A percentile compares a stretch with the other conserved stretches of the same genome.
phyloP scores from a whole-genome alignment of 2,113 vertebrate species.

The Mobula birostris region DNA sequence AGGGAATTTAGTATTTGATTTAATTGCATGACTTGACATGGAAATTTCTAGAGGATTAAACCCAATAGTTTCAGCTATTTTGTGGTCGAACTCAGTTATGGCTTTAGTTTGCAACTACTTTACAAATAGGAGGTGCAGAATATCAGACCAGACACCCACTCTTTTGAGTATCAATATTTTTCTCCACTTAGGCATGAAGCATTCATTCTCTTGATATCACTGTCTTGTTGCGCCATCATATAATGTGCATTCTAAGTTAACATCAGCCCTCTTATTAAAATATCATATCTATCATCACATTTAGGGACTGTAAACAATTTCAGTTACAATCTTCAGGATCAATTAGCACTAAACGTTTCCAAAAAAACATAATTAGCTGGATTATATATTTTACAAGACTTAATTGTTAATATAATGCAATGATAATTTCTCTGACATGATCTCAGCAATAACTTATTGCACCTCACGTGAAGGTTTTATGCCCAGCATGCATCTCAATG shows the following conservation, averaged over 20 bases:
- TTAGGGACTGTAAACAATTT: background rate
- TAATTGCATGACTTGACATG: background rate
- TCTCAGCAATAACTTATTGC: background rate
- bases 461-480: background rate
- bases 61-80: background rate
- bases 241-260: background rate
- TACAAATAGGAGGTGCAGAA: background rate
- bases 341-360: constrained; percentile 25
- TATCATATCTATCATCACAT: constrained; percentile 7
- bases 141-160: background rate
- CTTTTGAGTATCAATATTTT: background rate
- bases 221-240: background rate
- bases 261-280: constrained; percentile 22
- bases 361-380: constrained; percentile 21
- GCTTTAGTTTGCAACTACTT: background rate
- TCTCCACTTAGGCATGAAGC: background rate
- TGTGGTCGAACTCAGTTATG: background rate
- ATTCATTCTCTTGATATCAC: background rate
- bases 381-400: constrained; percentile 27
- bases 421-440: constrained; percentile 16
- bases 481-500: background rate
- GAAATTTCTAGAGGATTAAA: background rate
- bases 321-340: background rate
- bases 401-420: constrained; percentile 27
- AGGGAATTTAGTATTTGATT: background rate